Evolutionary conservation across 2,888 invertebrate genomes (phyloP).

Genomic region (Dusona sp.): DNA sequence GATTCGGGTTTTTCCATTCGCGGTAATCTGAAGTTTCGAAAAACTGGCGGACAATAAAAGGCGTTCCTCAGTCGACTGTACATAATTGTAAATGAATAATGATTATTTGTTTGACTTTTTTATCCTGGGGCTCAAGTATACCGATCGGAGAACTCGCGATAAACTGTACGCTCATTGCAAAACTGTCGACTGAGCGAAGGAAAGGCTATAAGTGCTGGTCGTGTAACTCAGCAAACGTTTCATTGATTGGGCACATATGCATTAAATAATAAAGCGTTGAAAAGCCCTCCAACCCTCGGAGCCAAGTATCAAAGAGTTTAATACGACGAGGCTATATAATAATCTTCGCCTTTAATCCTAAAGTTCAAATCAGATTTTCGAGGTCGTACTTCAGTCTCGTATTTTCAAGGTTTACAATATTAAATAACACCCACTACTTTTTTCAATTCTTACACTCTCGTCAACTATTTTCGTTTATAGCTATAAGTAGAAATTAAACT

Average conservation of each 20-base stretch:
- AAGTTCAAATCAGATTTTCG: conserved; percentile 17
- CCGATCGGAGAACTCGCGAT: conserved; percentile 28
- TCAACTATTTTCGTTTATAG: conserved; percentile 1
- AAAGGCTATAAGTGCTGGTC: conserved; percentile 57
- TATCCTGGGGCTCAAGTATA: background rate
- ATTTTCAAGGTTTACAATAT: conserved; percentile 19
- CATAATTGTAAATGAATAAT: conserved; percentile 57
- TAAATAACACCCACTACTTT: conserved; percentile 9
- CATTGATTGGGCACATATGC: conserved; percentile 72
- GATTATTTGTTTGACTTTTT: background rate
- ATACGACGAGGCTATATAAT: conserved; percentile 19
- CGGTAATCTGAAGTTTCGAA: conserved; percentile 76
- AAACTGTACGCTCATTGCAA: conserved; percentile 40
- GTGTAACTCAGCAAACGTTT: conserved; percentile 64
- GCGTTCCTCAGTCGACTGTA: conserved; percentile 71
- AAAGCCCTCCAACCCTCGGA: conserved; percentile 28
- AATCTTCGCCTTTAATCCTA: conserved; percentile 27
- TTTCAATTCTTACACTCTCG: background rate
- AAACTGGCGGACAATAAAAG: conserved; percentile 72
- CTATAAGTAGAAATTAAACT: conserved; percentile 20
- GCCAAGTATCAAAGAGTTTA: conserved; percentile 43
- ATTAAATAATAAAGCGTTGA: conserved; percentile 70
- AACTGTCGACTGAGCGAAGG: conserved; percentile 66
- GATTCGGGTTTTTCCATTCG: conserved; percentile 82
- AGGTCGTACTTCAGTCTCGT: conserved; percentile 42